Conservation (phyloP, 2,797 vertebrate genomes). For the Danio albolineatus region DNA sequence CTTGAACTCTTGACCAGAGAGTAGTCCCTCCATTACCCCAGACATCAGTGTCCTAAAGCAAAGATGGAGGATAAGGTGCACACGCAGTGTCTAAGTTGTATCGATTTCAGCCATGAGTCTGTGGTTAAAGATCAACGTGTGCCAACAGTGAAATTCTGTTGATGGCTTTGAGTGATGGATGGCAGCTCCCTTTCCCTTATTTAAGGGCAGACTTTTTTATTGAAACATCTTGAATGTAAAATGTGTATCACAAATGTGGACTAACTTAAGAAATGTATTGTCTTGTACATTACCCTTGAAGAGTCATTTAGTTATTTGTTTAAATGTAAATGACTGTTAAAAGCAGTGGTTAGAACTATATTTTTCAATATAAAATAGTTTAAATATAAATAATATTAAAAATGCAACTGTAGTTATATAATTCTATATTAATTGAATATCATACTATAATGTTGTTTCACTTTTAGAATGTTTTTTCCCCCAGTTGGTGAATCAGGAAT, state of each 20-base stretch:
- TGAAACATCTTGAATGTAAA: not conserved
- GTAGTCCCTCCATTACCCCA: slow-evolving; percentile 48
- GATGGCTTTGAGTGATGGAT: slow-evolving; percentile 43
- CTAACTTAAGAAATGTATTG: not conserved
- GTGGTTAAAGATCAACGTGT: slow-evolving; percentile 63
- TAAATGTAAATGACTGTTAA: not conserved
- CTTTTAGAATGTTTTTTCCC: no score
- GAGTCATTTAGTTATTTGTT: not conserved
- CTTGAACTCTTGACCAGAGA: slow-evolving; percentile 57
- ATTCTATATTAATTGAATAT: no score
- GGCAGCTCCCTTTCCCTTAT: not conserved
- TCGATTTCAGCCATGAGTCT: slow-evolving; percentile 58
- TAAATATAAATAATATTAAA: no score
- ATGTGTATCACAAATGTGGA: not conserved
- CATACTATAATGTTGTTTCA: no score
- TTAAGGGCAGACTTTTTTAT: slow-evolving; percentile 18
- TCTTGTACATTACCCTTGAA: not conserved
- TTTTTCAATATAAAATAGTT: no score
- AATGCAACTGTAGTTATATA: no score
- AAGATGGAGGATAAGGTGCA: slow-evolving; percentile 61
- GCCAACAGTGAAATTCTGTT: slow-evolving; percentile 48
- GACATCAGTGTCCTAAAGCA: slow-evolving; percentile 58
- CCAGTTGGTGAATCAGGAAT: no score
- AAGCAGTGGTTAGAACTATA: no score
- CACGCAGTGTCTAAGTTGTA: slow-evolving; percentile 52